Base-by-base conservation (phyloP, 2,888 invertebrate genomes). In the Tinea trinotella region DNA sequence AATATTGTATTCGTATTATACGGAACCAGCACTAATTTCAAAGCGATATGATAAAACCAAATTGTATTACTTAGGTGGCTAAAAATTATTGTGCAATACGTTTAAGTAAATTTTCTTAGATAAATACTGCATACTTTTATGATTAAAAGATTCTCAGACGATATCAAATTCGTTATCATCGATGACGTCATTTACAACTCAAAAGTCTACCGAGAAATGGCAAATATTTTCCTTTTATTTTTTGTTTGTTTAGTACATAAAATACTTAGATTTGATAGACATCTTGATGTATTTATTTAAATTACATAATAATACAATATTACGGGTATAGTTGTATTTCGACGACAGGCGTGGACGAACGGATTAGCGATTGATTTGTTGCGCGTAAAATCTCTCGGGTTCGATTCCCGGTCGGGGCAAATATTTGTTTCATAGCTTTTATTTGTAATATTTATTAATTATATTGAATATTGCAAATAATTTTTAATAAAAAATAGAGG, bases 141-240 rank as follows among this genome's bases (percentile, higher is more conserved):
- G 40, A 40, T 13, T 40, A 15, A 40, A 40, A 13, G 40, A 40
- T 40, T 40, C 40, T 40, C 13, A 40, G 40, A 40, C 40, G 40
- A 40, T 40, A 40, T 40, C 40, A 30, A 30, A 30, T 10, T 30
- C n/a, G 30, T 30, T 30, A 30, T 30, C 30, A 30, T 10, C n/a
- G n/a, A 30, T 30, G 30, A 30, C 30, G 30, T 30, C 30, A 30
- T 30, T 30, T 30, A 30, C n/a, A 4, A 30, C 30, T 7, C 7
- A 30, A 22, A 30, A 30, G 30, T 30, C 30, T 30, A 30, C 30
- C 7, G 7, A 30, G 7, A 2, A 30, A 30, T 30, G n/a, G 30
- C 30, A 30, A 30, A 30, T n/a, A 30, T 30, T 30, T 30, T 7
- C 7, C 7, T 30, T 30, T 30, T 4, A 10, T 30, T 2, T 30